Evolutionary conservation across 1,140 invertebrate species (phyloP), one percentile per base, ranked within the genome.

Genomic region (Ceratosolen fusciceps): DNA sequence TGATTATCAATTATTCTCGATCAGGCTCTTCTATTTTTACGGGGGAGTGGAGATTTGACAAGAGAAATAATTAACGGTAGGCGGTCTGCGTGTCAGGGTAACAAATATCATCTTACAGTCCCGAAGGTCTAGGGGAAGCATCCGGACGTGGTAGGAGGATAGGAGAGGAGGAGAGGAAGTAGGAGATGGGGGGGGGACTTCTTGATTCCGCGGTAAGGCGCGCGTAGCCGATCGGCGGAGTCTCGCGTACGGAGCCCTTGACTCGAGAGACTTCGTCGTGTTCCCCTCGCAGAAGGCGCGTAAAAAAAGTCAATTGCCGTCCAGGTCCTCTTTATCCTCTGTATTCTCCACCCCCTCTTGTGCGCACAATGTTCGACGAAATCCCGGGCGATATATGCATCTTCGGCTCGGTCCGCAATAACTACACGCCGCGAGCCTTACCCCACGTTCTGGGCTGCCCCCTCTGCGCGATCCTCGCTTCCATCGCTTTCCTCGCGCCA

Each of bases 391-490:
- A 65, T 60, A 82, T 80, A 81, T 76, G 76, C 77, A 81, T 47
- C n/a, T n/a, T n/a, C 31, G 8, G 29, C 10, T 31, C n/a, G 9
- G 26, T n/a, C n/a, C n/a, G 34, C 31, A 43, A 65, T 19, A 67
- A 67, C 19, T 24, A 24, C 37, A 24, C 62, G 14, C 19, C n/a
- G 12, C 34, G 34, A 65, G 19, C n/a, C 1, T n/a, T n/a, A 0
- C 21, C 19, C 16, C 37, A 43, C 34, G 1, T 37, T 47, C 67
- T 37, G 2, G 0, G 67, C 9, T 16, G 73, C 47, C 31, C 77
- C n/a, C n/a, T n/a, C n/a, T n/a, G n/a, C n/a, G n/a, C n/a, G n/a
- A 60, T 74, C 70, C 67, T 74, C 73, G 26, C 62, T 79, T 77
- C n/a, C n/a, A n/a, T n/a, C 82, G 31, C 73, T 37, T 78, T 60